Percentiles rank a stretch among this genome's conserved stretches.
Evolutionary conservation across 2,113 vertebrate genomes (phyloP).

Genomic region (Amia ocellicauda): DNA sequence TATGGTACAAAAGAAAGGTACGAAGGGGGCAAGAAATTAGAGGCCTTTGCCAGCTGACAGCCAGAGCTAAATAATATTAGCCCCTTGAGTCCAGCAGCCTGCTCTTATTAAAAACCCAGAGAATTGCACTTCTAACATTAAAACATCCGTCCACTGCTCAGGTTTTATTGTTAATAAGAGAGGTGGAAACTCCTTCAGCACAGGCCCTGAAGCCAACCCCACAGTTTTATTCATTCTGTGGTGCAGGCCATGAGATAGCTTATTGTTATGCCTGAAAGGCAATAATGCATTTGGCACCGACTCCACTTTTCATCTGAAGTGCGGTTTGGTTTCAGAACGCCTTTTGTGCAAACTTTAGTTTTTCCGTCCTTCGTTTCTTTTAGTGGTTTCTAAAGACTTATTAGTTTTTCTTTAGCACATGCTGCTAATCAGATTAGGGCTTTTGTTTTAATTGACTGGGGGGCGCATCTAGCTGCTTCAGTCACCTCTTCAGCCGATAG

Average conservation of each 20-base stretch:
- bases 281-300: constrained; percentile 65
- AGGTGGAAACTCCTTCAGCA: constrained; percentile 52
- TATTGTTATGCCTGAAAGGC: constrained; percentile 56
- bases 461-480: too few relatives aligned
- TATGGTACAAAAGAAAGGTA: constrained; percentile 63
- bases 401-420: too few relatives aligned
- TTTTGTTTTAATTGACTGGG: too few relatives aligned
- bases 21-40: constrained; percentile 57
- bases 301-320: constrained; percentile 19
- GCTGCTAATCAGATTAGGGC: too few relatives aligned
- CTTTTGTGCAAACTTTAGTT: constrained; percentile 36
- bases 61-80: constrained; percentile 70
- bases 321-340: constrained; percentile 38
- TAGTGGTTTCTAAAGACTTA: too few relatives aligned
- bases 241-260: constrained; percentile 47
- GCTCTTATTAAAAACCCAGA: constrained; percentile 56
- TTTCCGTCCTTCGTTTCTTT: too few relatives aligned
- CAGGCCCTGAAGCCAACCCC: constrained; percentile 44
- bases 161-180: constrained; percentile 55
- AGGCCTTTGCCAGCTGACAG: constrained; percentile 70
- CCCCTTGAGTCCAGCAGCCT: constrained; percentile 55
- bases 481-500: too few relatives aligned
- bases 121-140: constrained; percentile 48
- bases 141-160: constrained; percentile 48
- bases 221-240: constrained; percentile 62